Evolutionary conservation across 2,113 vertebrate species (phyloP), one percentile per base, ranked within the genome.

Genomic region (Gobio gobio): DNA sequence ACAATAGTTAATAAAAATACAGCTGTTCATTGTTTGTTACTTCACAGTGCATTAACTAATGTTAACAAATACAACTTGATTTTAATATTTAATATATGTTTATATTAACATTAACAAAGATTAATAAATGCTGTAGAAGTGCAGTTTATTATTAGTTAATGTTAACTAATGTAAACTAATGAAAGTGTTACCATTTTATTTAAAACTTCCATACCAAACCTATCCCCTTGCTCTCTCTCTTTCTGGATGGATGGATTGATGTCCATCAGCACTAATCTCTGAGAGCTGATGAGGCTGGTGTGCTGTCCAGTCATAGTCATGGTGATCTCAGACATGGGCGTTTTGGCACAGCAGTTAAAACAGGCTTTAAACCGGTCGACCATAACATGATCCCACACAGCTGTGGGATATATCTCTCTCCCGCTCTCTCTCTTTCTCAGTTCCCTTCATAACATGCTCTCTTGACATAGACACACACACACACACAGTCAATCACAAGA

Each of bases 241-340:
- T 59, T 83, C 81, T 85, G 26, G 58, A n/a, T 76, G 73, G 70
- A 49, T 22, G 61, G 43, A 18, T n/a, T 47, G 61, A 66, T 51
- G 14, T 66, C 59, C 78, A 81, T 81, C 78, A 81, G 43, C 10
- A 29, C 16, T 49, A 49, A 20, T 12, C 43, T 64, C 43, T 49
- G 43, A 33, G 43, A 66, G 78, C 43, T 64, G 59, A 49, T 80
- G 58, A 64, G 59, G 40, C 43, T 47, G 59, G 40, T 64, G 58
- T 80, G 58, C 16, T 49, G 59, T 81, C 59, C 78, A 33, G 14
- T 66, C 40, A 66, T 29, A 81, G 78, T 22, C 36, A 76, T 47
- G 56, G 74, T 43, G 70, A 84, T 85, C 86, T 90, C 83, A 90
- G 86, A 91, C 90, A 90, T 73, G 81, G 88, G 68, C 74, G 78